Evolutionary conservation across 2,888 invertebrate species (phyloP).

Genomic region (Sceliomorpha sp.): DNA sequence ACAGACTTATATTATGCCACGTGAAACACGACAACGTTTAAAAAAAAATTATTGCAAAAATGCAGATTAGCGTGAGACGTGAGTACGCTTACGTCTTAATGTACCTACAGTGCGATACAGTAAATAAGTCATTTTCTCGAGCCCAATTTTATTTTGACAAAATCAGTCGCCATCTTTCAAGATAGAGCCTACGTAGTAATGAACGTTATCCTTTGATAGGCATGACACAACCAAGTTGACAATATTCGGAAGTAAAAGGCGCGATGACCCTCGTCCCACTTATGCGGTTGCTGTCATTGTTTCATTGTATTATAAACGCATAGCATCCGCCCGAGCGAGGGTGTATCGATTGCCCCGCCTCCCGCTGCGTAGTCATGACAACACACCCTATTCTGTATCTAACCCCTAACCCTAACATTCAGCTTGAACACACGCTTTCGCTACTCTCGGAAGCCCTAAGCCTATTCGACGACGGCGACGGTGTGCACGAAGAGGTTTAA

Average conservation of each 20-base stretch:
- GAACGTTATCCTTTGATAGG: slow-evolving; percentile 41
- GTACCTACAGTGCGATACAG: too few species aligned
- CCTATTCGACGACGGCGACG: slow-evolving; percentile 4
- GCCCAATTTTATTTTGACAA: too few species aligned
- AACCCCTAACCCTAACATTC: slow-evolving; percentile 73
- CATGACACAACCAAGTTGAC: slow-evolving; percentile 42
- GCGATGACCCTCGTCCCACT: slow-evolving; percentile 61
- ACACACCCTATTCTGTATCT: slow-evolving; percentile 79
- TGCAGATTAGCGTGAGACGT: too few species aligned
- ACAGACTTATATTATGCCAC: too few species aligned
- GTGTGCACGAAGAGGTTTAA: slow-evolving; percentile 6
- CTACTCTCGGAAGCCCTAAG: slow-evolving; percentile 35
- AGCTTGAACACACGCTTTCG: slow-evolving; percentile 64
- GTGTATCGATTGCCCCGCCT: slow-evolving; percentile 87
- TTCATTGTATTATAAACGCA: slow-evolving; percentile 76
- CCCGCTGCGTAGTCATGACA: slow-evolving; percentile 83
- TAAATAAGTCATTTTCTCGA: too few species aligned
- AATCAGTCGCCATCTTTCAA: too few species aligned
- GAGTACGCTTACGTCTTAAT: too few species aligned
- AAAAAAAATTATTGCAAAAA: too few species aligned
- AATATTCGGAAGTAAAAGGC: slow-evolving; percentile 66
- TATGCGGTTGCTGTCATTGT: slow-evolving; percentile 72
- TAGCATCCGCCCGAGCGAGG: slow-evolving; percentile 82
- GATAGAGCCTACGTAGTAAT: too few species aligned
- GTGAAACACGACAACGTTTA: too few species aligned